These are phyloP conservation scores for Phyllopteryx taeniolatus DNA, from an alignment of 2,113 vertebrate species.

Conservation along the genomic window DNA sequence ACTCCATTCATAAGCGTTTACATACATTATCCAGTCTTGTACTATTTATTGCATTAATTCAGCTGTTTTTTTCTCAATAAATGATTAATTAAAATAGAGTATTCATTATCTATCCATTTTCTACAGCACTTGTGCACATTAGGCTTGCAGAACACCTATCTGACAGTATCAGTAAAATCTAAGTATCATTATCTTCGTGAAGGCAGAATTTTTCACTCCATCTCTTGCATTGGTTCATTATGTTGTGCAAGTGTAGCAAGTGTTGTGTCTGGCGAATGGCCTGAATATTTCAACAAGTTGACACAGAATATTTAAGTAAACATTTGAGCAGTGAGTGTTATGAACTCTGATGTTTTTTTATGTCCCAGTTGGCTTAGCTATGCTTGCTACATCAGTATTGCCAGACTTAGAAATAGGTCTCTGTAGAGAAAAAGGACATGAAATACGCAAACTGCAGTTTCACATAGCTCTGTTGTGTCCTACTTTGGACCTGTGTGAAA, in stretches of 20 bases:
- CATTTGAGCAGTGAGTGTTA: conserved; percentile 24
- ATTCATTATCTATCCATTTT: too few relatives aligned
- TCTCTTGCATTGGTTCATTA: not conserved
- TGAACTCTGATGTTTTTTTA: conserved; percentile 3
- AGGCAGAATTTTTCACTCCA: not conserved
- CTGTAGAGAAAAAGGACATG: not conserved
- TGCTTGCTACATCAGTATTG: not conserved
- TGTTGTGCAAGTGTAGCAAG: not conserved
- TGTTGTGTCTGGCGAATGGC: not conserved
- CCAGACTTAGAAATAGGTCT: not conserved
- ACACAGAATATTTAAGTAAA: conserved; percentile 2
- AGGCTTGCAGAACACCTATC: too few relatives aligned
- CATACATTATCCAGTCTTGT: not conserved
- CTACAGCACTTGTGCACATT: too few relatives aligned
- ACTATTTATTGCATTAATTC: not conserved
- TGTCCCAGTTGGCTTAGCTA: not conserved
- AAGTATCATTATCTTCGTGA: not conserved
- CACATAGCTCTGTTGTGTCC: not conserved
- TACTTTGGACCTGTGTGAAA: conserved; percentile 15
- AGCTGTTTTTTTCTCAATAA: not conserved
- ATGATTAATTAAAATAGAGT: too few relatives aligned
- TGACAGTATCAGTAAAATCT: not conserved
- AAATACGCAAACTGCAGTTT: not conserved
- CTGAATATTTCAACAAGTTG: not conserved
- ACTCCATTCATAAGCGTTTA: not conserved